Percentiles rank a stretch among this genome's conserved stretches.
Conservation (phyloP, 2,797 vertebrate genomes). For the Siniperca undulata region DNA sequence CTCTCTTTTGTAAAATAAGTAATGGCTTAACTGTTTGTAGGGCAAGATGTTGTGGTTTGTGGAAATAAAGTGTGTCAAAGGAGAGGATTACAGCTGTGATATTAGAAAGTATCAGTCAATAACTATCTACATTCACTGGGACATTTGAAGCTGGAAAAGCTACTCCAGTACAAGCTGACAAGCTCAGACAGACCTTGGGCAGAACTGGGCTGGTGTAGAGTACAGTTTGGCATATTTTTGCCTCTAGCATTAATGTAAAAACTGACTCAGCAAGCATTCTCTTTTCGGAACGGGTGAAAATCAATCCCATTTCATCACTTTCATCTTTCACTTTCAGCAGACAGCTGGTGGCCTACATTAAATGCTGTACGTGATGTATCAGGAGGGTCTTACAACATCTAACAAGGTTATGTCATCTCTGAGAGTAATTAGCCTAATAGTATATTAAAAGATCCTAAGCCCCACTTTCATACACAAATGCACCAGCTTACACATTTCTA, state of each 20-base stretch:
- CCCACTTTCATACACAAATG: slow-evolving; percentile 6
- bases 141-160: slow-evolving; percentile 21
- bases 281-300: background rate
- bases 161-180: slow-evolving; percentile 20
- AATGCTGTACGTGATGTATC: slow-evolving; percentile 17
- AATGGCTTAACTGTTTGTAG: background rate
- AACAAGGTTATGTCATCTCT: background rate
- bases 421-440: background rate
- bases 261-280: background rate
- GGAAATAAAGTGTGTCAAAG: background rate
- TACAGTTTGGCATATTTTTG: slow-evolving; percentile 35
- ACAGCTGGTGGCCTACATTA: slow-evolving; percentile 30
- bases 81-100: slow-evolving; percentile 1
- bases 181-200: slow-evolving; percentile 50
- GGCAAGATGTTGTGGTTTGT: background rate
- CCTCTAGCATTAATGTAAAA: slow-evolving; percentile 36
- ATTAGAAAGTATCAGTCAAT: slow-evolving; percentile 17
- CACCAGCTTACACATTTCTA: slow-evolving; percentile 20
- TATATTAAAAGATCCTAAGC: slow-evolving; percentile 8
- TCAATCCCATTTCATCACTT: background rate
- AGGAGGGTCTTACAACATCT: slow-evolving; percentile 15
- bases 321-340: too few relatives aligned
- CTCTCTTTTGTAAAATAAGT: slow-evolving; percentile 2
- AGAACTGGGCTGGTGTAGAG: slow-evolving; percentile 9
- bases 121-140: background rate